Percentiles rank a stretch among this genome's conserved stretches.
phyloP scores from a whole-genome alignment of 53 echinoderm and acorn worm genomes.

The Luidia sarsii region DNA sequence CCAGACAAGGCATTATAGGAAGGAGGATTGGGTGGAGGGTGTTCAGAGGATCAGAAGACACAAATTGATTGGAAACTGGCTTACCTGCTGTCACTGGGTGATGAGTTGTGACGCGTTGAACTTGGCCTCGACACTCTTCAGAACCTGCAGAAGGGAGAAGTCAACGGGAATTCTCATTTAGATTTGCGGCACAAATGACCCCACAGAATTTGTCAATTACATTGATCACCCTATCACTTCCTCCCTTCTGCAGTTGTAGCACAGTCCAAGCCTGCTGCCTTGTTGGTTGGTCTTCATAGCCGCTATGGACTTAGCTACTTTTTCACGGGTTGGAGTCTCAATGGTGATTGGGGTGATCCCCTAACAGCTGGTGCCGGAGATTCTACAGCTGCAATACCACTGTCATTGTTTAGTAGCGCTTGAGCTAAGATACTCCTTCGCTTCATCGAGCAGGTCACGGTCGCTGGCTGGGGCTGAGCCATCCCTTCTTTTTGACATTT shows the following conservation, averaged over 20 bases:
- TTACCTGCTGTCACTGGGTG: conserved; percentile 95
- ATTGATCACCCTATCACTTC: neutral
- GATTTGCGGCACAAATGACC: too few relatives aligned
- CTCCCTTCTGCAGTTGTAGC: conserved; percentile 8
- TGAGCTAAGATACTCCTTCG: conserved; percentile 34
- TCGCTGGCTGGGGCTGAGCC: conserved; percentile 23
- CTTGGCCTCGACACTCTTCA: conserved; percentile 96
- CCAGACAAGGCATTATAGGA: too few relatives aligned
- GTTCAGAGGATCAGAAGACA: too few relatives aligned
- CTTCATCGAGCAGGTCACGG: conserved; percentile 33
- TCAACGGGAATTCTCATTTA: neutral
- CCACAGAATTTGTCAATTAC: neutral
- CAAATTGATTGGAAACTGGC: too few relatives aligned
- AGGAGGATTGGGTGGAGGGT: too few relatives aligned
- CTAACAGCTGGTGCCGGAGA: too few relatives aligned
- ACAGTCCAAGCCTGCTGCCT: too few relatives aligned
- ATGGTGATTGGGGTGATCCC: too few relatives aligned
- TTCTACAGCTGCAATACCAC: conserved; percentile 12
- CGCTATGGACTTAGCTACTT: too few relatives aligned
- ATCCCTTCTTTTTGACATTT: conserved; percentile 32
- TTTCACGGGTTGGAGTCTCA: too few relatives aligned
- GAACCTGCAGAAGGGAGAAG: conserved; percentile 59
- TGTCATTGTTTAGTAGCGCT: conserved; percentile 43
- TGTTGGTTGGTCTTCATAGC: too few relatives aligned
- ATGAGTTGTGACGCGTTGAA: conserved; percentile 99